These are phyloP conservation scores for Drosophila incognita DNA, from an alignment of 2,888 invertebrate genomes.

Conservation along the genomic window DNA sequence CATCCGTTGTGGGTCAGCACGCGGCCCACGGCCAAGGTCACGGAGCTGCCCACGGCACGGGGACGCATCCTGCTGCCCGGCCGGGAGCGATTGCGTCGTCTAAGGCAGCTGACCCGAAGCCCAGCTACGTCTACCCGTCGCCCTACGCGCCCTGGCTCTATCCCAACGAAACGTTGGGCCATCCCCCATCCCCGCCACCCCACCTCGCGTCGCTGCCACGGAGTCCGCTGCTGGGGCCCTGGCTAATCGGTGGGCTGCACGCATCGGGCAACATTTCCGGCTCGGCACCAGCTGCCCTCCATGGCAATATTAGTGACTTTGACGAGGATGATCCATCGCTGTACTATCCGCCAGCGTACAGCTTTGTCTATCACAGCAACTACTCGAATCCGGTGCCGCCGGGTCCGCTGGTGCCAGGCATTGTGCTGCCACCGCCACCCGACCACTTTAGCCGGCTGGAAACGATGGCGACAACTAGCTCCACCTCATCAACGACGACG, in stretches of 20 bases:
- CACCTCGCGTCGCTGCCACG: constrained; percentile 67
- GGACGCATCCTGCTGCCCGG: constrained; percentile 87
- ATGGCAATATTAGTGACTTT: constrained; percentile 89
- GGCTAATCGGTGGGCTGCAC: constrained; percentile 68
- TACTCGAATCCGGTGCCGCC: constrained; percentile 91
- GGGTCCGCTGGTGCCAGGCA: constrained; percentile 94
- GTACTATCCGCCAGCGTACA: constrained; percentile 96
- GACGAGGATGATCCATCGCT: constrained; percentile 96
- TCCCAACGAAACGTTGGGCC: constrained; percentile 55
- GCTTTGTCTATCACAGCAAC: constrained; percentile 92
- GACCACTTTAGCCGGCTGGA: constrained; percentile 92
- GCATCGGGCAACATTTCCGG: constrained; percentile 87
- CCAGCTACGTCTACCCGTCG: constrained; percentile 87
- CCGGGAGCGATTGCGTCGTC: constrained; percentile 85
- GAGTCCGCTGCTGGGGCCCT: constrained; percentile 76
- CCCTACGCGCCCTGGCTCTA: constrained; percentile 87
- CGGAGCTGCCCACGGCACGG: constrained; percentile 78
- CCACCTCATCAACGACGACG: constrained; percentile 79
- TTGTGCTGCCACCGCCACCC: constrained; percentile 94
- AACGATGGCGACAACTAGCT: constrained; percentile 73
- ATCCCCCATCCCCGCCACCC: constrained; percentile 2
- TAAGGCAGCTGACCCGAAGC: constrained; percentile 70
- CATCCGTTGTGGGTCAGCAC: constrained; percentile 87
- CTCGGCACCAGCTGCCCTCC: constrained; percentile 83
- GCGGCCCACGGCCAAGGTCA: constrained; percentile 73